A percentile compares a stretch with the other conserved stretches of the same genome.
These are phyloP conservation scores for Hydrolagus affinis DNA, from an alignment of 2,113 vertebrate species.

Conservation along the genomic window DNA sequence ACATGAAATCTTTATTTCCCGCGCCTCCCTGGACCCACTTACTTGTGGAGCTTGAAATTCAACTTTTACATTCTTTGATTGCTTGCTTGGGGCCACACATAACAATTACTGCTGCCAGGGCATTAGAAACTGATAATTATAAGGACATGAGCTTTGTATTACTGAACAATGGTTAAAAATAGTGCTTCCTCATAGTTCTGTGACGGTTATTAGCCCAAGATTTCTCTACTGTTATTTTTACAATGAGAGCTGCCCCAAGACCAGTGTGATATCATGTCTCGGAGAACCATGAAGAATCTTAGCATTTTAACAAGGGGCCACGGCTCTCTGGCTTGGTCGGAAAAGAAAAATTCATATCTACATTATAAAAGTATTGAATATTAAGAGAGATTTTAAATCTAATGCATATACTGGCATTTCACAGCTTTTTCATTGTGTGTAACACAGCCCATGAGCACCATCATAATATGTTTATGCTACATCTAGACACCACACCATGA, in stretches of 20 bases:
- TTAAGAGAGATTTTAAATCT: background rate
- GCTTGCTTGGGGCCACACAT: constrained; percentile 67
- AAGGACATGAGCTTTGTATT: constrained; percentile 29
- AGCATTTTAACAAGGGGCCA: background rate
- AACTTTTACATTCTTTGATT: constrained; percentile 67
- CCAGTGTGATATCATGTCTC: background rate
- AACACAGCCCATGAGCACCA: no score
- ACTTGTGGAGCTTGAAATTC: constrained; percentile 41
- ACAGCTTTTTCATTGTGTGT: background rate
- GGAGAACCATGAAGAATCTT: background rate
- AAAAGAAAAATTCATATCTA: background rate
- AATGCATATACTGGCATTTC: background rate
- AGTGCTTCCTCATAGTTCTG: background rate
- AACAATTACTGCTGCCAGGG: constrained; percentile 74
- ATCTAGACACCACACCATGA: background rate
- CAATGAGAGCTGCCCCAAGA: background rate
- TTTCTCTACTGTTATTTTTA: constrained; percentile 14
- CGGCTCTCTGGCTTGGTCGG: background rate
- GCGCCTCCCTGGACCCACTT: constrained; percentile 27
- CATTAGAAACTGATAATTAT: constrained; percentile 49
- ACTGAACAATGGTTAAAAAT: constrained; percentile 10
- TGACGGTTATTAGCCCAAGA: background rate
- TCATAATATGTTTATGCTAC: background rate
- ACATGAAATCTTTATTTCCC: constrained; percentile 33
- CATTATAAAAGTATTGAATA: background rate